A percentile compares a stretch with the other conserved stretches of the same genome.
phyloP scores from a whole-genome alignment of 2,888 invertebrate genomes.

The Parascotia fuliginaria region DNA sequence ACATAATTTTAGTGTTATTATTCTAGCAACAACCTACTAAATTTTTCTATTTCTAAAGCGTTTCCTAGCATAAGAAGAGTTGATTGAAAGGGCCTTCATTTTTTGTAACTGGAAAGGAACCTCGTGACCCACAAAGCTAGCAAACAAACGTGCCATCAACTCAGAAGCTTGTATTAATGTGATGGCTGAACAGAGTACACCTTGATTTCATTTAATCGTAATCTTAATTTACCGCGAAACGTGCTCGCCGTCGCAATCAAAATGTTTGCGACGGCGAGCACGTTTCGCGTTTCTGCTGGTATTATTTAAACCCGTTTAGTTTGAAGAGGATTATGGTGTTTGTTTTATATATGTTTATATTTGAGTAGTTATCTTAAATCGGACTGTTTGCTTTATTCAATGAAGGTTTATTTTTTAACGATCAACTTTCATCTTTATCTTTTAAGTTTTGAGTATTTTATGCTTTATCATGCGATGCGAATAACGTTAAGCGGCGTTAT shows the following conservation, averaged over 20 bases:
- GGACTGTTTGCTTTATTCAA: too few relatives aligned
- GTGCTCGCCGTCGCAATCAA: too few relatives aligned
- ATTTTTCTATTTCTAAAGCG: too few relatives aligned
- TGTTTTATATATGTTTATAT: too few relatives aligned
- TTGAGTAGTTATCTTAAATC: too few relatives aligned
- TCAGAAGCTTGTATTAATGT: slow-evolving; percentile 55
- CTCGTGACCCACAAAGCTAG: slow-evolving; percentile 39
- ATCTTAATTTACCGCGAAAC: slow-evolving; percentile 23
- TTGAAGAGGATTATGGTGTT: background rate
- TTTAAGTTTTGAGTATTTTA: too few relatives aligned
- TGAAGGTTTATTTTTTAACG: too few relatives aligned
- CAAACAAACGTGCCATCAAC: slow-evolving; percentile 58
- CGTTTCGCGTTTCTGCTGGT: background rate
- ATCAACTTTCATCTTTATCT: too few relatives aligned
- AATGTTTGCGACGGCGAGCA: slow-evolving; percentile 1
- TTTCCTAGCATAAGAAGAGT: slow-evolving; percentile 44
- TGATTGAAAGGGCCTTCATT: slow-evolving; percentile 46
- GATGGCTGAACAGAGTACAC: slow-evolving; percentile 56
- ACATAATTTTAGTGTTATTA: too few relatives aligned
- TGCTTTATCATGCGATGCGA: too few relatives aligned
- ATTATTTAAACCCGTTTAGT: background rate
- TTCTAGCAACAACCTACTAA: too few relatives aligned
- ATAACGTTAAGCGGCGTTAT: too few relatives aligned
- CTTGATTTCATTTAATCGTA: slow-evolving; percentile 38
- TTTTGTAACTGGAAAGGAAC: slow-evolving; percentile 39